Conservation (phyloP, 2,888 invertebrate genomes). For the Phoronis australis region DNA sequence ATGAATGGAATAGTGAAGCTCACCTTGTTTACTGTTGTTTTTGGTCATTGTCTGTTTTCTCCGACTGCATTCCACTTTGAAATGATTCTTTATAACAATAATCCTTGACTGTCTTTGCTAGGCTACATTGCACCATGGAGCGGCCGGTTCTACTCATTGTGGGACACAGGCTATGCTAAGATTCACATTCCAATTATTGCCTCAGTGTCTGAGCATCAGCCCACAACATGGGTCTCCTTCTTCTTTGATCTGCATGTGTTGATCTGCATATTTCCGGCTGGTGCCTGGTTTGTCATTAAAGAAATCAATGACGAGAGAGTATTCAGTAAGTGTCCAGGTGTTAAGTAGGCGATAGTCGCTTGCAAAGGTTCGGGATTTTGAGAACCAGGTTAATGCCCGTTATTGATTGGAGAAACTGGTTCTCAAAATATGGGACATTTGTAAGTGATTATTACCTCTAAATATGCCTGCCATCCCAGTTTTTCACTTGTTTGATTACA, state of each 20-base stretch:
- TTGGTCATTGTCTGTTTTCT: too few species aligned
- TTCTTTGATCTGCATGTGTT: constrained; percentile 96
- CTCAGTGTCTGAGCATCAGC: constrained; percentile 98
- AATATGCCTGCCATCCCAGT: too few species aligned
- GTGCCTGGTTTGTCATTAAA: constrained; percentile 98
- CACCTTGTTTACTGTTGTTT: too few species aligned
- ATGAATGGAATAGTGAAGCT: too few species aligned
- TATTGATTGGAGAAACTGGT: too few species aligned
- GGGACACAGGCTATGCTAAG: constrained; percentile 99
- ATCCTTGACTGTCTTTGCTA: too few species aligned
- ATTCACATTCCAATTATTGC: constrained; percentile 99
- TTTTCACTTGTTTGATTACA: too few species aligned
- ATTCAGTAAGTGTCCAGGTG: constrained; percentile 80
- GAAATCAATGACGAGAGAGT: constrained; percentile 95
- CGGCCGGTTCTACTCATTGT: constrained; percentile 94
- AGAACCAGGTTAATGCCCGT: too few species aligned
- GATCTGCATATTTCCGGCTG: constrained; percentile 94
- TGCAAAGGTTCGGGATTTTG: not conserved
- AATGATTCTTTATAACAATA: too few species aligned
- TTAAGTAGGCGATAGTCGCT: not conserved
- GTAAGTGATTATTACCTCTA: too few species aligned
- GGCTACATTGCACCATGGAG: constrained; percentile 94
- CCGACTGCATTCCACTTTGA: too few species aligned
- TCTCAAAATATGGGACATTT: too few species aligned
- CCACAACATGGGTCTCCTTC: constrained; percentile 89